Evolutionary conservation across 2,888 invertebrate genomes (phyloP), one percentile per base, ranked within the genome.

Genomic region (Athalia rosae): DNA sequence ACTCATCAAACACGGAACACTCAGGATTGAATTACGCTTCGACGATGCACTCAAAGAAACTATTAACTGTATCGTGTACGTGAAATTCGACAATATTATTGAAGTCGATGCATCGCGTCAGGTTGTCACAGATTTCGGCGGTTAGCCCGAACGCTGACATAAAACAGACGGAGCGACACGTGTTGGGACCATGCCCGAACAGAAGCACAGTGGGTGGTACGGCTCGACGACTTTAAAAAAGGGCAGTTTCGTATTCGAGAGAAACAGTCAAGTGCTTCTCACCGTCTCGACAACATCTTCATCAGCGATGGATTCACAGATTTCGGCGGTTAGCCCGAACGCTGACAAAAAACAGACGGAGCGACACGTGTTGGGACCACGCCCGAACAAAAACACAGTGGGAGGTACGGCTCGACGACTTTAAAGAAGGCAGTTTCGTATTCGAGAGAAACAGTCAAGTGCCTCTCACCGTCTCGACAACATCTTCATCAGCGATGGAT

Each of bases 51-150:
- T 84, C 4, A 5, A 63, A 0, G 76, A 82, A 63, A 80, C 82
- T 8, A 50, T 86, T 3, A 83, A 82, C 69, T 82, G 82, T 11
- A 76, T 86, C 4, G 64, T 84, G 4, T 85, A 85, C 69, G 81
- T 83, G 0, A 86, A 86, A 76, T 86, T 82, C 62, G 84, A 86
- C 59, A 87, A 85, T 77, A 63, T 86, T 9, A 76, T 87, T 11
- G 83, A 86, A 77, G 84, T 85, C 5, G 84, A 85, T 63, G 66
- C 82, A 47, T 66, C 80, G 2, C 76, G 83, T 6, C 80, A 82
- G 67, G 78, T 83, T 6, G 80, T 78, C 41, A 77, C 78, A 7
- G 82, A 82, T 71, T 83, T 15, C 15, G 15, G 47, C 0, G 59
- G 59, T 2, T 59, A 59, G 8, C 11, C 53, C 28, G 28, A 28